These are phyloP conservation scores for Rallus limicola DNA, from an alignment of 2,113 vertebrate species.

Conservation along the genomic window DNA sequence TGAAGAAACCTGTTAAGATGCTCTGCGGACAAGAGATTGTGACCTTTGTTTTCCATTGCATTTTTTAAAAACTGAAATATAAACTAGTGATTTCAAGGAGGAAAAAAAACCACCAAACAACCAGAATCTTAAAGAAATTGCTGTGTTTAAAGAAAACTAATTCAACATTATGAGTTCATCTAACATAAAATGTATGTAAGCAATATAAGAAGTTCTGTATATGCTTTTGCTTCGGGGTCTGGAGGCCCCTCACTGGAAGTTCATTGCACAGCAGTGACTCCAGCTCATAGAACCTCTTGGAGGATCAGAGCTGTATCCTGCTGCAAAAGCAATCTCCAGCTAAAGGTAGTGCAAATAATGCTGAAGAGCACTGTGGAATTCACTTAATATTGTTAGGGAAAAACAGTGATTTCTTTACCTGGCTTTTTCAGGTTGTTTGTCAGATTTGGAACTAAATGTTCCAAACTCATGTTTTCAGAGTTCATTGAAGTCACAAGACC, in stretches of 20 bases:
- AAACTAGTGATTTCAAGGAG: not conserved
- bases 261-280: not conserved
- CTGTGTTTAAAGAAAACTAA: not conserved
- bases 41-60: not conserved
- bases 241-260: not conserved
- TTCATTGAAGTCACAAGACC: not conserved
- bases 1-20: not conserved
- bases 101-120: too few species aligned
- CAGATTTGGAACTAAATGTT: not conserved
- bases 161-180: not conserved
- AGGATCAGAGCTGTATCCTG: not conserved
- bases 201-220: not conserved
- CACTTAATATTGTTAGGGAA: accelerated
- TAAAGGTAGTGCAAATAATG: not conserved
- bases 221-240: not conserved
- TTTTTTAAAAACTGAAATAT: not conserved
- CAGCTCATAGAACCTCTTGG: not conserved
- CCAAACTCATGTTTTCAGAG: not conserved
- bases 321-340: not conserved
- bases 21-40: not conserved
- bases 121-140: not conserved
- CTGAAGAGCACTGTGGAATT: not conserved
- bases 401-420: not conserved
- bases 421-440: not conserved
- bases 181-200: not conserved